Percentiles rank a stretch among this genome's conserved stretches.
These are phyloP conservation scores for Sebastes paucispinis DNA, from an alignment of 2,797 vertebrate genomes.

Conservation along the genomic window DNA sequence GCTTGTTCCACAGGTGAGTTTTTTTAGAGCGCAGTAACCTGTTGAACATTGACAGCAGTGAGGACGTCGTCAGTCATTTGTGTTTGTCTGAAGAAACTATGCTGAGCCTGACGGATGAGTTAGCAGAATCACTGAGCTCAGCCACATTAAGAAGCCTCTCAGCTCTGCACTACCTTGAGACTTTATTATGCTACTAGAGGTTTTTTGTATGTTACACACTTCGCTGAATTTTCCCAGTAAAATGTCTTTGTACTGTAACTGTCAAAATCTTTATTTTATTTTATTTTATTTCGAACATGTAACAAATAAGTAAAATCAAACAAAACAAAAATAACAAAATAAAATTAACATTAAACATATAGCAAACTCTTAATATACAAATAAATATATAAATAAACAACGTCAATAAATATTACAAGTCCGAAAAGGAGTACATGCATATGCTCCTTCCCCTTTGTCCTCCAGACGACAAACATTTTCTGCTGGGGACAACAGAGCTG, in stretches of 20 bases:
- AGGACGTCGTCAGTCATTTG: neutral
- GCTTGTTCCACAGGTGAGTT: neutral
- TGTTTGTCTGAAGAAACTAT: neutral
- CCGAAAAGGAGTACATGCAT: accelerated
- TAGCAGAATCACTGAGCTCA: neutral
- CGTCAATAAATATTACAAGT: neutral
- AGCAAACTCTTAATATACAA: neutral
- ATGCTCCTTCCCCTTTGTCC: too few species aligned
- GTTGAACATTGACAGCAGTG: neutral
- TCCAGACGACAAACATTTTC: neutral
- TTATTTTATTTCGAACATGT: neutral
- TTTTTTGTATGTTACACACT: neutral
- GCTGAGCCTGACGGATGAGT: neutral
- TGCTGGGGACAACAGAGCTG: neutral
- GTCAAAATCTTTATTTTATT: too few species aligned
- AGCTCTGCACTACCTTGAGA: neutral
- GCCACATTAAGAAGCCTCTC: neutral
- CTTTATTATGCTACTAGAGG: neutral
- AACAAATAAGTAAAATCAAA: neutral
- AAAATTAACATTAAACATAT: neutral
- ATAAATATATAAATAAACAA: neutral
- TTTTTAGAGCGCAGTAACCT: neutral
- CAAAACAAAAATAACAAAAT: neutral
- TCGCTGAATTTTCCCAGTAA: neutral
- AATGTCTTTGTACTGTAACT: neutral